phyloP scores from a whole-genome alignment of 2,797 vertebrate species.

The Cirrhinus mrigala region DNA sequence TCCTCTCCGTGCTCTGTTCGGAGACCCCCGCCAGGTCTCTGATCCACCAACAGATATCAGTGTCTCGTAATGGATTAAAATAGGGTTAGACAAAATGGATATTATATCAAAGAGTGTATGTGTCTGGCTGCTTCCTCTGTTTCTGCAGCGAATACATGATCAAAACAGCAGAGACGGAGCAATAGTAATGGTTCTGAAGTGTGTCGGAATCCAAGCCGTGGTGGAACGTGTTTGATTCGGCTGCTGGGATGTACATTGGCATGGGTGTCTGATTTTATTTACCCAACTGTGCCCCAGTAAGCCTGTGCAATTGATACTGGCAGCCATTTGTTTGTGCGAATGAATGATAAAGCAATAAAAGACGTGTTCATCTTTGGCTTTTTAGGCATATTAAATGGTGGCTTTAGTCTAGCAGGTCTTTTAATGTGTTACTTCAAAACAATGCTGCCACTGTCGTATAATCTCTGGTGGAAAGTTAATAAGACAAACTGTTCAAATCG shows the following conservation, averaged over 20 bases:
- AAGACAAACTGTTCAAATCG: constrained; percentile 21
- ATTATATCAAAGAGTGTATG: constrained; percentile 51
- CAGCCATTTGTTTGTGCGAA: constrained; percentile 18
- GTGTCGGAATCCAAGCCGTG: constrained; percentile 22
- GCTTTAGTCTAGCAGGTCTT: constrained; percentile 9
- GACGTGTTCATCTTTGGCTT: neutral
- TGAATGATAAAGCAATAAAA: constrained; percentile 5
- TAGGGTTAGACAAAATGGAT: constrained; percentile 50
- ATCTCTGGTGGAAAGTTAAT: constrained; percentile 30
- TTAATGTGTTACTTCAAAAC: constrained; percentile 23
- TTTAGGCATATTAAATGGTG: neutral
- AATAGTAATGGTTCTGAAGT: constrained; percentile 31
- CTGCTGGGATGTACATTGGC: constrained; percentile 20
- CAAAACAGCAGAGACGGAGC: constrained; percentile 15
- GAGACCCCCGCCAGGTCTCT: constrained; percentile 41
- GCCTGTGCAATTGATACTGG: constrained; percentile 12
- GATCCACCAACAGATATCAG: constrained; percentile 56
- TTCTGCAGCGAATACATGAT: constrained; percentile 12
- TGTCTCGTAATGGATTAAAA: constrained; percentile 55
- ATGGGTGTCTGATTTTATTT: constrained; percentile 40
- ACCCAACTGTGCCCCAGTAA: constrained; percentile 30
- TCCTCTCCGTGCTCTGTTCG: constrained; percentile 42
- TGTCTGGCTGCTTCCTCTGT: constrained; percentile 22
- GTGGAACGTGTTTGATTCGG: constrained; percentile 16
- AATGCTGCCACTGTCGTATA: constrained; percentile 1